Base-by-base conservation (phyloP, 2,797 vertebrate genomes). In the Sebastes nivosus region DNA sequence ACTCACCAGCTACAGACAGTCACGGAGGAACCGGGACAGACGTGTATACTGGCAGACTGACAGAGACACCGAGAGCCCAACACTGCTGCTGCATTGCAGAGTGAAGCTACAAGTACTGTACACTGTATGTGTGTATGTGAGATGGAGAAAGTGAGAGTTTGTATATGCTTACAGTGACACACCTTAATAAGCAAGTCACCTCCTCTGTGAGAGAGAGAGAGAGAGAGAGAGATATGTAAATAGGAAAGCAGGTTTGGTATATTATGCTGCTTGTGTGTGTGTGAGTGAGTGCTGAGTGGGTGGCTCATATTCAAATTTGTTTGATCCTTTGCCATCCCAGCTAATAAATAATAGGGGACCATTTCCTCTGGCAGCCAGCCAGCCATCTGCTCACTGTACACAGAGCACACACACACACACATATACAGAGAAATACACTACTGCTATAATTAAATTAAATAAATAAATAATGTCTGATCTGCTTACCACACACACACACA, bases 321-420 rank as follows among this genome's bases (percentile, higher is more conserved):
- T 81, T 83, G 75, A 87, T 74, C 68, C 50, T 12, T 75, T 73
- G 50, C 74, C 85, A 75, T 83, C 71, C 22, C 59, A 79, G 75
- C 87, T 75, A 83, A 88, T 90, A 80, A 80, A 84, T 84, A 85
- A 84, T 75, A 75, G 57, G 63, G 58, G 71, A 59, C 67, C 55
- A 75, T 87, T 82, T 75, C 81, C 70, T 73, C 8, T 78, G 81
- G 78, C 85, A 83, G 72, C 14, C 59, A 68, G 79, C 81, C 83
- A 87, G 75, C 75, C 46, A 81, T 91, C 81, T 80, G 75, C 81
- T 84, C 76, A 77, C 64, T 64, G 61, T 38, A 57, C 30, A 50
- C 18, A 54, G 67, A 67, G 18, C 32, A 34, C 29, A 63, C 8
- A n/a, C 27, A 20, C 60, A 14, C 32, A 34, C 61, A 18, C 3